These are phyloP conservation scores for Tiliqua scincoides DNA, from an alignment of 2,113 vertebrate species.

Conservation along the genomic window DNA sequence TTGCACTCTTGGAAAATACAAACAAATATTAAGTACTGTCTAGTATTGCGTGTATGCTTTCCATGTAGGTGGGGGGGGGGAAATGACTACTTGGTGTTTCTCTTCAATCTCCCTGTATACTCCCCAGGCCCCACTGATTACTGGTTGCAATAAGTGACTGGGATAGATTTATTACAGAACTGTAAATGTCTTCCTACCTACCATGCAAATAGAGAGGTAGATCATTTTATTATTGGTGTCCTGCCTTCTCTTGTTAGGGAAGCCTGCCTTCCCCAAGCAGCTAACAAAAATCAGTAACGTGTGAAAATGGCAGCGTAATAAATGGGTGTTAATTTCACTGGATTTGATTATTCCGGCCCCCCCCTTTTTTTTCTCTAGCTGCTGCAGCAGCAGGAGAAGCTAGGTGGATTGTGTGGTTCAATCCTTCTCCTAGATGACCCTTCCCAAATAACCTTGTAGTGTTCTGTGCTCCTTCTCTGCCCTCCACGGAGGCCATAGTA, in stretches of 20 bases:
- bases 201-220: no score
- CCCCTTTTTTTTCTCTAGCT: not conserved
- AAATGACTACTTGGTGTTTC: not conserved
- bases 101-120: not conserved
- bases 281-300: no score
- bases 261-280: constrained; percentile 12
- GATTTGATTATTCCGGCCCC: no score
- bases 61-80: not conserved
- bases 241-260: not conserved
- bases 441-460: constrained; percentile 1
- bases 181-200: not conserved
- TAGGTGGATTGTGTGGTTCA: no score
- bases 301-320: no score
- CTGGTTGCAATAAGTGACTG: not conserved
- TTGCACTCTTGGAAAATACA: accelerated
- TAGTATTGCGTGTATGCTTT: accelerated
- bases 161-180: constrained; percentile 16
- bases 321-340: no score
- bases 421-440: not conserved
- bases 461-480: no score
- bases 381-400: not conserved
- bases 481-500: no score
- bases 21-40: no score
- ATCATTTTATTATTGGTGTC: no score
- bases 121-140: not conserved